A percentile compares a stretch with the other conserved stretches of the same genome.
Conservation (phyloP, 2,797 vertebrate species). For the Hippocampus kuda region DNA sequence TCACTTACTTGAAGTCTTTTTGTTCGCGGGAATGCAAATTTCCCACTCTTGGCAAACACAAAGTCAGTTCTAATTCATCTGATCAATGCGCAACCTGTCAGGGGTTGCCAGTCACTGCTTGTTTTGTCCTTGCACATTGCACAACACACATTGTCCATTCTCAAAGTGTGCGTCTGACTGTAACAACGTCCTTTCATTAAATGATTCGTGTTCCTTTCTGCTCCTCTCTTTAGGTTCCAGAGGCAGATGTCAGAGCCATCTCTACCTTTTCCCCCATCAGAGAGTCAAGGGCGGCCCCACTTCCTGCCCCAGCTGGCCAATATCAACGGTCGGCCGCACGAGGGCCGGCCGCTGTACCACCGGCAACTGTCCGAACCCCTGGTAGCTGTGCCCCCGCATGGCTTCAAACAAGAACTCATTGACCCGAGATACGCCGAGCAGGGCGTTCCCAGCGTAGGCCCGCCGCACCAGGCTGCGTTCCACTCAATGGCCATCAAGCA, state of each 20-base stretch:
- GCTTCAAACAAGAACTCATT: constrained; percentile 89
- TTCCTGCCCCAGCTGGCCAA: constrained; percentile 70
- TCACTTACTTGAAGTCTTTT: too few relatives aligned
- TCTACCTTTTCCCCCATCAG: constrained; percentile 64
- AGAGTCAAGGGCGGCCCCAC: constrained; percentile 68
- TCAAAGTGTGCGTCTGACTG: too few relatives aligned
- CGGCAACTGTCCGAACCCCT: constrained; percentile 90
- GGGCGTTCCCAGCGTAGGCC: constrained; percentile 69
- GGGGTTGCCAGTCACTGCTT: too few relatives aligned
- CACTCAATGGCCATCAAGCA: constrained; percentile 90
- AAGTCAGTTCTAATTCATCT: too few relatives aligned
- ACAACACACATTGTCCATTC: not conserved
- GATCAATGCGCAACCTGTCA: too few relatives aligned
- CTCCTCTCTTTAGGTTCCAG: constrained; percentile 73
- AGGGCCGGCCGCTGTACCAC: constrained; percentile 80
- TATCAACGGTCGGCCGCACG: constrained; percentile 59
- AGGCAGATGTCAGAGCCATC: constrained; percentile 91
- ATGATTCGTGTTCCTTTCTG: not conserved
- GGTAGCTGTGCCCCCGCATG: constrained; percentile 77
- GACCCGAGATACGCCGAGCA: constrained; percentile 84
- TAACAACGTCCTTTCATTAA: not conserved
- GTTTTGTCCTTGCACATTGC: not conserved
- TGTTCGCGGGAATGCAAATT: too few relatives aligned
- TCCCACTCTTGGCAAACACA: too few relatives aligned
- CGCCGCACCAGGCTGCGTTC: constrained; percentile 67